Conservation (phyloP, 2,113 vertebrate species). For the Laterallus jamaicensis region DNA sequence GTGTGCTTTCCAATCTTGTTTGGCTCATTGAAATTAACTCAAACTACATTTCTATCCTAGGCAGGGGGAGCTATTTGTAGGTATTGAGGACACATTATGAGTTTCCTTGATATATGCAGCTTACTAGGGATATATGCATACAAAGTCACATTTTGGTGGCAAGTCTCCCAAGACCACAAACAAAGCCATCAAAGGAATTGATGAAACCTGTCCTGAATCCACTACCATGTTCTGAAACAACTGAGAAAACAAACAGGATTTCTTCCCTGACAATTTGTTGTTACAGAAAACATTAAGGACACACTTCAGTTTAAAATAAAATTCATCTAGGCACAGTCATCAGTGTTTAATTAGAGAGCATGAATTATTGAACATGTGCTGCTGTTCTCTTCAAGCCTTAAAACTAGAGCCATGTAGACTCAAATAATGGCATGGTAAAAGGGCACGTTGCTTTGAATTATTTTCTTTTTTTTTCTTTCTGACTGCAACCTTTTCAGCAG, state of each 20-base stretch:
- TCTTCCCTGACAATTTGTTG: constrained; percentile 25
- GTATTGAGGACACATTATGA: background rate
- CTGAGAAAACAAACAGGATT: background rate
- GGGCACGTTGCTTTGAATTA: background rate
- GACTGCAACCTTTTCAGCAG: background rate
- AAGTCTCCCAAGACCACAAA: background rate
- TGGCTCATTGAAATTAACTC: background rate
- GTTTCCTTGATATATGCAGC: background rate
- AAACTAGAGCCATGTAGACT: background rate
- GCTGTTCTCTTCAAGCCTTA: constrained; percentile 21
- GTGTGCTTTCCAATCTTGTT: background rate
- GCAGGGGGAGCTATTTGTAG: background rate
- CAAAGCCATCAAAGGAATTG: background rate
- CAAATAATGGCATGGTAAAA: constrained; percentile 35
- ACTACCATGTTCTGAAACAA: background rate
- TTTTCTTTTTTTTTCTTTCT: background rate
- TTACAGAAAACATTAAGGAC: constrained; percentile 44
- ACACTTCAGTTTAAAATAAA: constrained; percentile 52
- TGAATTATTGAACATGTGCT: constrained; percentile 57
- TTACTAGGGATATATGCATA: background rate
- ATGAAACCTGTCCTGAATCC: background rate
- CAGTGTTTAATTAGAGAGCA: constrained; percentile 67
- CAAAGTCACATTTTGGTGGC: background rate
- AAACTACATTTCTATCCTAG: background rate
- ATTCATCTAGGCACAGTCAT: constrained; percentile 49